These are phyloP conservation scores for Crax fasciolata DNA, from an alignment of 2,797 vertebrate species.

Conservation along the genomic window DNA sequence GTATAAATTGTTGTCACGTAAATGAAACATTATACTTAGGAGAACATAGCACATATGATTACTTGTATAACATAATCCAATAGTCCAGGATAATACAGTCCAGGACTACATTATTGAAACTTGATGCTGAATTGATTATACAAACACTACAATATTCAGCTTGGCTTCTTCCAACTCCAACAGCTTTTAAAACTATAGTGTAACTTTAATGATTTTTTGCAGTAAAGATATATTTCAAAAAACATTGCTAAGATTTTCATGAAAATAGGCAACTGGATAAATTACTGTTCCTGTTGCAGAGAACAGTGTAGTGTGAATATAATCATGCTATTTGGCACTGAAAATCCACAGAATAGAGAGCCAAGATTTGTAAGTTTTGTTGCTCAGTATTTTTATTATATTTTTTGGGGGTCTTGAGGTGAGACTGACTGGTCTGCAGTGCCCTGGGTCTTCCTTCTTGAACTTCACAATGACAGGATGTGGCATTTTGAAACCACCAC, in stretches of 20 bases:
- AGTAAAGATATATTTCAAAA: not conserved
- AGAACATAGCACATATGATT: not conserved
- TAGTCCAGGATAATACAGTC: not conserved
- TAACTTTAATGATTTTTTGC: not conserved
- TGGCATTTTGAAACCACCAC: not conserved
- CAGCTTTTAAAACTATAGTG: not conserved
- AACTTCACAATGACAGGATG: too few relatives aligned
- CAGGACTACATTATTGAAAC: not conserved
- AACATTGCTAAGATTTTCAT: not conserved
- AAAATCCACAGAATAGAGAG: not conserved
- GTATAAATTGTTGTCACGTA: slow-evolving; percentile 1
- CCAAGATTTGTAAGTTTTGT: not conserved
- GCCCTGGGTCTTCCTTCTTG: too few relatives aligned
- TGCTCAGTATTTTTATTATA: not conserved
- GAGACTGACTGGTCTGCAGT: too few relatives aligned
- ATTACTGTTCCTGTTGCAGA: not conserved
- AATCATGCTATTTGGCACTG: not conserved
- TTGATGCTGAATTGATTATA: not conserved
- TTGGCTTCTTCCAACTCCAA: not conserved
- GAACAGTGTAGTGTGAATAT: not conserved
- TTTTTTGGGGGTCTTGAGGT: not conserved
- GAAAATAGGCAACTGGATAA: not conserved
- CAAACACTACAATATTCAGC: not conserved
- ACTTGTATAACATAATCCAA: not conserved
- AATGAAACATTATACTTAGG: slow-evolving; percentile 25